Percentiles rank a stretch among this genome's conserved stretches.
Evolutionary conservation across 2,113 vertebrate species (phyloP).

Genomic region (Axis porcinus): DNA sequence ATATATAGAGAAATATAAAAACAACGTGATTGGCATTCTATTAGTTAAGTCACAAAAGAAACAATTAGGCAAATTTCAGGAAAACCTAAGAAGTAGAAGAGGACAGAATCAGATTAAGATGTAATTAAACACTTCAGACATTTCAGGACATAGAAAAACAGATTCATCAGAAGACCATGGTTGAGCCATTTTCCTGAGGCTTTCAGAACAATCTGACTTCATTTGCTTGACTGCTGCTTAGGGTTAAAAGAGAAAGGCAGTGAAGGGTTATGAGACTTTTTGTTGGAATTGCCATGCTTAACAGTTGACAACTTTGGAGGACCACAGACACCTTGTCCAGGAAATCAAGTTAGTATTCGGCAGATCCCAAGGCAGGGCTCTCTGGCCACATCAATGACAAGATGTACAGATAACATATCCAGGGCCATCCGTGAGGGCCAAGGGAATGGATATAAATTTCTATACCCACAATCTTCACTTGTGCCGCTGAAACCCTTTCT

Average conservation of each 20-base stretch:
- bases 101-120: constrained; percentile 73
- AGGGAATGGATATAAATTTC: constrained; percentile 6
- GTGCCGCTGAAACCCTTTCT: background rate
- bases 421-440: constrained; percentile 61
- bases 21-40: constrained; percentile 81
- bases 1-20: constrained; percentile 74
- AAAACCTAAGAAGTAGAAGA: constrained; percentile 77
- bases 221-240: background rate
- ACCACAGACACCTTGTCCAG: constrained; percentile 34
- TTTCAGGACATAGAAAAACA: constrained; percentile 75
- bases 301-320: background rate
- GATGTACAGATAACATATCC: background rate
- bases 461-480: background rate
- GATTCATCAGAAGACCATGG: constrained; percentile 27
- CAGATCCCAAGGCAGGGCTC: constrained; percentile 1
- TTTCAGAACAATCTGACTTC: constrained; percentile 34
- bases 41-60: constrained; percentile 79
- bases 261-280: background rate
- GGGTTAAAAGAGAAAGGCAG: constrained; percentile 53
- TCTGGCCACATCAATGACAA: constrained; percentile 28
- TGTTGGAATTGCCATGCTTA: constrained; percentile 12
- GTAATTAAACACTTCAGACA: constrained; percentile 77
- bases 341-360: constrained; percentile 45
- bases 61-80: constrained; percentile 80
- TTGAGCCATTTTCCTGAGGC: constrained; percentile 25